phyloP scores from a whole-genome alignment of 2,888 invertebrate species.

The Sthenelais limicola region DNA sequence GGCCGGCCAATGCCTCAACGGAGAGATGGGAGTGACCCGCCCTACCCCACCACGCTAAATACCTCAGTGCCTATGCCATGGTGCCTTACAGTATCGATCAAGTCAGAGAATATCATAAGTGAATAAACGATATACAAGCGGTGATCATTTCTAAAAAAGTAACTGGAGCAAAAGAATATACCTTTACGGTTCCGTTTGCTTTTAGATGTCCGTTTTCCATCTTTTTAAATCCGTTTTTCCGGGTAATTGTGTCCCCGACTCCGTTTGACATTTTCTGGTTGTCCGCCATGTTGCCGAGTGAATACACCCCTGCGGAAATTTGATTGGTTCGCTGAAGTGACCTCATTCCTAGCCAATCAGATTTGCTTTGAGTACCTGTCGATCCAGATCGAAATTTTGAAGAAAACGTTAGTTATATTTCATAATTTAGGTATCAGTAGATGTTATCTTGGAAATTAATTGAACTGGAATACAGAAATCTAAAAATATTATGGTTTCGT shows the following conservation, averaged over 20 bases:
- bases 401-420: background rate
- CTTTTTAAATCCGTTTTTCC: constrained; percentile 3
- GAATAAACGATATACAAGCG: too few species aligned
- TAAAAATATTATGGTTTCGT: background rate
- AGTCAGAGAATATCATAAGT: too few species aligned
- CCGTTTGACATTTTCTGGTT: background rate
- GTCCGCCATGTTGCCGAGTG: constrained; percentile 33
- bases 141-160: too few species aligned
- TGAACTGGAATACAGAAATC: too few species aligned
- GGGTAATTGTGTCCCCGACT: background rate
- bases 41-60: too few species aligned
- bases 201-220: constrained; percentile 12
- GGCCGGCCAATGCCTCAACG: too few species aligned
- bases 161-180: too few species aligned
- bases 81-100: too few species aligned
- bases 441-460: too few species aligned
- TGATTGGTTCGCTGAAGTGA: constrained; percentile 29
- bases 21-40: too few species aligned
- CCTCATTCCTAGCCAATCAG: constrained; percentile 11
- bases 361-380: too few species aligned
- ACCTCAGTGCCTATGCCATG: too few species aligned
- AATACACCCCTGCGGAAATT: background rate
- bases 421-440: background rate
- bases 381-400: background rate
- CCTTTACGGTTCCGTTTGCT: constrained; percentile 9